These are phyloP conservation scores for Mimas tiliae DNA, from an alignment of 2,888 invertebrate species.

Conservation along the genomic window DNA sequence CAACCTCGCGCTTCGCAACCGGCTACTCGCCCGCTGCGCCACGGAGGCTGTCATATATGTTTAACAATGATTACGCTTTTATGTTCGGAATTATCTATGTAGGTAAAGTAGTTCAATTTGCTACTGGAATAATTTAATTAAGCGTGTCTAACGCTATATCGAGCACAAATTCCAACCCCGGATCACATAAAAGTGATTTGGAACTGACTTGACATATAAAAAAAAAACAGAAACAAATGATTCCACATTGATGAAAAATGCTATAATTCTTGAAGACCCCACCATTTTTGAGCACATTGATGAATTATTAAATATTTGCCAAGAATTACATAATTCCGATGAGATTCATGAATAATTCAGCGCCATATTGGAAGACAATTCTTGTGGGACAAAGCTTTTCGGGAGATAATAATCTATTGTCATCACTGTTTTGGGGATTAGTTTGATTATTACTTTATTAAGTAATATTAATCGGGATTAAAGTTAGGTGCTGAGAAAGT, in stretches of 20 bases:
- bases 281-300: slow-evolving; percentile 12
- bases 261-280: background rate
- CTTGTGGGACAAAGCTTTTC: slow-evolving; percentile 25
- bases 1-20: no score
- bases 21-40: no score
- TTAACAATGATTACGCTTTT: no score
- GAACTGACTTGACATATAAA: background rate
- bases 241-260: slow-evolving; percentile 1
- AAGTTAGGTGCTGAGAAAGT: background rate
- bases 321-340: slow-evolving; percentile 31
- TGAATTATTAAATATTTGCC: slow-evolving; percentile 38
- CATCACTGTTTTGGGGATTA: background rate
- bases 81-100: no score
- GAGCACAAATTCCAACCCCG: no score
- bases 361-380: slow-evolving; percentile 30
- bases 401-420: slow-evolving; percentile 11
- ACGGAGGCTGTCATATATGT: no score
- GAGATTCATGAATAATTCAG: slow-evolving; percentile 41
- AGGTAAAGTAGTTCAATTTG: no score
- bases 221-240: background rate
- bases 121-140: no score
- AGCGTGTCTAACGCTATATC: no score
- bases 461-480: background rate
- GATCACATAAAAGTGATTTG: no score
- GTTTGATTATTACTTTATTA: background rate